Conservation (phyloP, 2,888 invertebrate genomes). For the Morpho achilles region DNA sequence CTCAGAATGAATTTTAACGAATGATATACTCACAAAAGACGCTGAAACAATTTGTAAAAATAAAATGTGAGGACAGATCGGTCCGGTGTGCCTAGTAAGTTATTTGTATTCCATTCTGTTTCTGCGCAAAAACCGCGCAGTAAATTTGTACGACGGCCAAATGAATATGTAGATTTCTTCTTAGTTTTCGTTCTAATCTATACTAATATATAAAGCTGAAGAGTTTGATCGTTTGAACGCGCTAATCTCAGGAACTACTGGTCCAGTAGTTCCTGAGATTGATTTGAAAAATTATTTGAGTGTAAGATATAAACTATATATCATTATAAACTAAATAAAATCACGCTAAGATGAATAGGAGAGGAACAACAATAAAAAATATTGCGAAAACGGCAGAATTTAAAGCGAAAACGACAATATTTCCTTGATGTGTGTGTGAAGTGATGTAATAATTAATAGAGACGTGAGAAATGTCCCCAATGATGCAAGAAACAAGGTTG, state of each 20-base stretch:
- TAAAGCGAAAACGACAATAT: too few species aligned
- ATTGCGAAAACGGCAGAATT: too few species aligned
- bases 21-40: slow-evolving; percentile 58
- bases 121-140: slow-evolving; percentile 7
- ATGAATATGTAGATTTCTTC: slow-evolving; percentile 5
- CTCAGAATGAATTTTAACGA: slow-evolving; percentile 57
- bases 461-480: not conserved
- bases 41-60: slow-evolving; percentile 65
- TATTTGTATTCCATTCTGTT: slow-evolving; percentile 26
- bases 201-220: too few species aligned
- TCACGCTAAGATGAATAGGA: too few species aligned
- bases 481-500: slow-evolving; percentile 1
- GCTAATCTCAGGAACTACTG: too few species aligned
- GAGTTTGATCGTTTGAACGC: too few species aligned
- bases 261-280: too few species aligned
- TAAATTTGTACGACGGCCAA: not conserved
- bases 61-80: slow-evolving; percentile 57
- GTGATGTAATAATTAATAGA: not conserved
- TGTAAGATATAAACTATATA: too few species aligned
- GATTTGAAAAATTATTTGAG: too few species aligned
- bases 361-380: too few species aligned
- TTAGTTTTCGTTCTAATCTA: not conserved
- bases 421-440: too few species aligned
- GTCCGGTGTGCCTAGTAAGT: slow-evolving; percentile 33
- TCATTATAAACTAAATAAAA: too few species aligned